Conservation (phyloP, 2,888 invertebrate species). For the Thalpophila matura region DNA sequence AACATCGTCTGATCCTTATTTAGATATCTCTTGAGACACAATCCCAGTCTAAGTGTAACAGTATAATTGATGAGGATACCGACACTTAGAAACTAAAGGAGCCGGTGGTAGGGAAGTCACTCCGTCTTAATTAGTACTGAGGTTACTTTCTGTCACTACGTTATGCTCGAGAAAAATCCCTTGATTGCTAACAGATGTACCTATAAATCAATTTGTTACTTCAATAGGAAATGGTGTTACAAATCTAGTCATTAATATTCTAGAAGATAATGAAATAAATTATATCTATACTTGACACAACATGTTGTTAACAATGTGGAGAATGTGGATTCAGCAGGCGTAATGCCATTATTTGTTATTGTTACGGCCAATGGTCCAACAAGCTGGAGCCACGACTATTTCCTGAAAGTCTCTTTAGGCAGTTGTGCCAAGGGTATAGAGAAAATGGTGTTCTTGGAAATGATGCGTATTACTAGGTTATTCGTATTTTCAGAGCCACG, state of each 20-base stretch:
- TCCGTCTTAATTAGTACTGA: slow-evolving; percentile 34
- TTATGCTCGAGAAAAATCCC: neutral
- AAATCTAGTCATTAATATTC: neutral
- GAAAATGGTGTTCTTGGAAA: too few relatives aligned
- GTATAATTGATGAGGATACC: slow-evolving; percentile 32
- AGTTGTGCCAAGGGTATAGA: too few relatives aligned
- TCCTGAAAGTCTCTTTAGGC: too few relatives aligned
- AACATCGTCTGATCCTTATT: too few relatives aligned
- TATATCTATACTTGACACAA: rapidly evolving
- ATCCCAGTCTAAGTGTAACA: neutral
- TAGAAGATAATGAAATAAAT: neutral
- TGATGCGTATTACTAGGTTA: too few relatives aligned
- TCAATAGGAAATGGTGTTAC: neutral
- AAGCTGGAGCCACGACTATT: too few relatives aligned
- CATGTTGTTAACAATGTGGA: neutral
- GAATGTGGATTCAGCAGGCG: neutral
- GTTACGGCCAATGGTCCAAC: too few relatives aligned
- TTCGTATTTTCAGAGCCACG: too few relatives aligned
- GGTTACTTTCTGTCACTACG: slow-evolving; percentile 24
- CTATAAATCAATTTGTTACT: slow-evolving; percentile 11
- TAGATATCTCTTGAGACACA: neutral
- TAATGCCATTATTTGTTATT: too few relatives aligned
- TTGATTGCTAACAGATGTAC: neutral
- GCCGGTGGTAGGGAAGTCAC: slow-evolving; percentile 8
- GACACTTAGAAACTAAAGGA: neutral